A percentile compares a stretch with the other conserved stretches of the same genome.
These are phyloP conservation scores for Drosophila meridionalis DNA, from an alignment of 2,888 invertebrate genomes.

Conservation along the genomic window DNA sequence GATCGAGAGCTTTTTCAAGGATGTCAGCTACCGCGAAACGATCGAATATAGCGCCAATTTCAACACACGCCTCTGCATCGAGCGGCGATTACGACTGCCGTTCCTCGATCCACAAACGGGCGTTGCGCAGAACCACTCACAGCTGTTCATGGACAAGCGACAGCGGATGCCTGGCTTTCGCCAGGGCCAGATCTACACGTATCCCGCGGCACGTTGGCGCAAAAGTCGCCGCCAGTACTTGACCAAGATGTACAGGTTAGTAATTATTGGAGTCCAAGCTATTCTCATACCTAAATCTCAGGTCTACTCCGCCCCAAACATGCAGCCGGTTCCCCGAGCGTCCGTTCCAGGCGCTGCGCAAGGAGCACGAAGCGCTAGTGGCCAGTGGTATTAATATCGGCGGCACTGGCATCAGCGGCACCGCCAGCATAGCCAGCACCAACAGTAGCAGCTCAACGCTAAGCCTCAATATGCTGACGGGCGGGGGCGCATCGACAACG, in stretches of 20 bases:
- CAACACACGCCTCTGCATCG: slow-evolving; percentile 95
- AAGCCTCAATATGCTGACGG: slow-evolving; percentile 64
- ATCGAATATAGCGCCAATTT: slow-evolving; percentile 97
- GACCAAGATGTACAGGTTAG: slow-evolving; percentile 84
- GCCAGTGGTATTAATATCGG: slow-evolving; percentile 61
- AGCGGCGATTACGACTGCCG: slow-evolving; percentile 95
- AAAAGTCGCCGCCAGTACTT: slow-evolving; percentile 95
- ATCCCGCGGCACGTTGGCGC: slow-evolving; percentile 96
- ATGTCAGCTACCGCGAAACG: slow-evolving; percentile 95
- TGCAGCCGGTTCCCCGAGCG: slow-evolving; percentile 83
- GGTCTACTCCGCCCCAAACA: background rate
- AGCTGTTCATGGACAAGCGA: slow-evolving; percentile 93
- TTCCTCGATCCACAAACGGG: slow-evolving; percentile 99
- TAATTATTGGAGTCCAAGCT: background rate
- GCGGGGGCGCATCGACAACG: slow-evolving; percentile 65
- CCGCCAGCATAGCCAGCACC: slow-evolving; percentile 43
- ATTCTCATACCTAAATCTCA: slow-evolving; percentile 7
- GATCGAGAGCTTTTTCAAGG: slow-evolving; percentile 93
- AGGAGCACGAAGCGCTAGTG: slow-evolving; percentile 82
- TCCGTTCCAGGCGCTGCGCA: slow-evolving; percentile 84
- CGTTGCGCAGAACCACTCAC: slow-evolving; percentile 97
- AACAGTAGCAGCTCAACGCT: slow-evolving; percentile 58
- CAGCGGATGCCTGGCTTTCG: slow-evolving; percentile 95
- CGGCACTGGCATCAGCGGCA: slow-evolving; percentile 15
- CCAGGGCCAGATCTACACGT: slow-evolving; percentile 96